A percentile compares a stretch with the other conserved stretches of the same genome.
These are phyloP conservation scores for Chondrilla cf. caribensis DNA, from an alignment of 37 sponge, comb jelly and placozoan genomes.

Conservation along the genomic window DNA sequence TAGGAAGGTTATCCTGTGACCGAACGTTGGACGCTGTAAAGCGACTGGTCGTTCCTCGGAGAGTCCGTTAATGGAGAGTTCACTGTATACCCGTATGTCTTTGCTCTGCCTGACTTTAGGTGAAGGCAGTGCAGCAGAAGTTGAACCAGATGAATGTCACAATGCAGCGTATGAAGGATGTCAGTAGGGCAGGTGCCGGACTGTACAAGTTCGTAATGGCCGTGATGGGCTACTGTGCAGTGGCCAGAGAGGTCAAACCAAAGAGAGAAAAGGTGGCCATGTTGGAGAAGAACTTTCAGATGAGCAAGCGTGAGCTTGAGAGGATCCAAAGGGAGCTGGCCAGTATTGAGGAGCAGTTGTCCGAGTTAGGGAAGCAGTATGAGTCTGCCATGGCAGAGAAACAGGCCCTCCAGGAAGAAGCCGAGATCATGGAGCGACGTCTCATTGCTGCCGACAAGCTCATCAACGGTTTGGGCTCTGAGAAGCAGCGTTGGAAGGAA, in stretches of 20 bases:
- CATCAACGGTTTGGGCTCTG: constrained; percentile 94
- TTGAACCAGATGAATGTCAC: constrained; percentile 79
- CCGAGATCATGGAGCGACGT: constrained; percentile 95
- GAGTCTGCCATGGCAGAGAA: constrained; percentile 93
- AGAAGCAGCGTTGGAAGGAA: constrained; percentile 90
- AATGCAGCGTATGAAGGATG: constrained; percentile 80
- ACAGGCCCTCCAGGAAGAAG: constrained; percentile 89
- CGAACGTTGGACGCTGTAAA: no score
- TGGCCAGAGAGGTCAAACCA: constrained; percentile 97
- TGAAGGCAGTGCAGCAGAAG: constrained; percentile 39
- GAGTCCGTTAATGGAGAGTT: neutral
- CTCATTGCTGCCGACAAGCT: constrained; percentile 96
- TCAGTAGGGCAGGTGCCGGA: constrained; percentile 94
- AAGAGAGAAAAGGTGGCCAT: constrained; percentile 98
- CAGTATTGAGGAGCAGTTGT: constrained; percentile 78
- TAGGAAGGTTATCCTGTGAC: no score
- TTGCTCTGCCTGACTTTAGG: constrained; percentile 26
- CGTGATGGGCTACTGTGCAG: constrained; percentile 96
- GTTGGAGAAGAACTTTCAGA: constrained; percentile 86
- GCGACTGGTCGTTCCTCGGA: no score
- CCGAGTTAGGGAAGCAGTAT: constrained; percentile 73
- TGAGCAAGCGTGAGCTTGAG: constrained; percentile 97
- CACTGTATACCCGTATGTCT: neutral
- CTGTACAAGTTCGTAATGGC: constrained; percentile 95
- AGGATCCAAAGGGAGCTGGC: constrained; percentile 87